Base-by-base conservation (phyloP, 2,888 invertebrate species). In the Drosophila anceps region DNA sequence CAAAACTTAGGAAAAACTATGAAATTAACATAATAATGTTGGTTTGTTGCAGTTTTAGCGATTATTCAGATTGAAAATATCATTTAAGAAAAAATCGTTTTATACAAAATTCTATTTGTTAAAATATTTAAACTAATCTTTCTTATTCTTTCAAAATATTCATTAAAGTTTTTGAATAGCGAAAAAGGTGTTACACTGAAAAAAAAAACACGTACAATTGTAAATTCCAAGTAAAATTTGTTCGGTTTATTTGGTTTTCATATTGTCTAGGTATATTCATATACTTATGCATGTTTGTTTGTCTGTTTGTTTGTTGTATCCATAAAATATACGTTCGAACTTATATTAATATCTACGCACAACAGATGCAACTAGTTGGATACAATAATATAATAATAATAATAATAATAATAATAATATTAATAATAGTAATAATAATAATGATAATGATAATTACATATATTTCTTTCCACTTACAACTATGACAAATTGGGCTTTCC, bases 311-410 rank as follows among this genome's bases (percentile, higher is more conserved):
- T 35, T 73, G 53, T 75, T 72, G 48, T 76, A 76, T 85, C 63
- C 70, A 72, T 88, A 85, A 84, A 84, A 85, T 84, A 89, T 81
- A 89, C 68, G 69, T 70, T 73, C 69, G 74, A 83, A 83, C 87
- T 84, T 86, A 90, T 69, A 79, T 68, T 68, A 62, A 83, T 72
- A 72, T 66, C 77, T 82, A 84, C 90, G 86, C 81, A 88, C 90
- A 88, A 84, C 84, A 88, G 70, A 77, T 90, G 88, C 86, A 76
- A 85, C 82, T 82, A 73, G 51, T 80, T 70, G 44, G 51, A 72
- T 69, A 80, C 63, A 83, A 67, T 79, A 61, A 60, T 79, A 60
- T 79, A 69, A 58, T 76, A 62, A 39, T 71, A 46, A 59, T 78
- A 63, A 43, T 85, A 51, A 61, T 61, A 31, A 61, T 67, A 50